Evolutionary conservation across 2,113 vertebrate genomes (phyloP), one percentile per base, ranked within the genome.

Genomic region (Psilopsiagon aurifrons): DNA sequence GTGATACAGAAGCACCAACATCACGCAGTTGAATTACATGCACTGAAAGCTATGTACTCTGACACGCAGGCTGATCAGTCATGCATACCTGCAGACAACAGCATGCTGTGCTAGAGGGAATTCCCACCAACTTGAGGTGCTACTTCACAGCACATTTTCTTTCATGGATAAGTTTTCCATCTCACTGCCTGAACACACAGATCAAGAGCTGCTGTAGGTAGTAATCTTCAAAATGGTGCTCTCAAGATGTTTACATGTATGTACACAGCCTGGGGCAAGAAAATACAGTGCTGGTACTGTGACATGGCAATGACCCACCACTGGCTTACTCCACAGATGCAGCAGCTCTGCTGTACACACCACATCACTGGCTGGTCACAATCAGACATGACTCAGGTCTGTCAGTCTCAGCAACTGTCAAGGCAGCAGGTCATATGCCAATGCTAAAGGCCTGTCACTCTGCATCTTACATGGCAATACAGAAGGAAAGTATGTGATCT

Each of bases 1-100:
- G 9, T 5, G 3, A 8, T 51, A 23, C 19, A 33, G 11, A 19
- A 77, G 6, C 10, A 47, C 8, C 44, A 41, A 3, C 37, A 49
- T 17, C 11, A 27, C 20, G 18, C 0, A 0, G 13, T 33, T 0
- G 0, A 46, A n/a, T 17, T 18, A 19, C 9, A 8, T 11, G 2
- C 10, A 8, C 57, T 43, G 57, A 71, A 83, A 79, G 24, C 25
- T 13, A 8, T 1, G 4, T 29, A 10, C 55, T 47, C 43, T 29
- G 33, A 75, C 23, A 54, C 11, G 25, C 9, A 11, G 33, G 14
- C 51, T 2, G 2, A 17, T 9, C 60, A 64, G 25, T 2, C 18
- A 12, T 13, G 7, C 1, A 2, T 63, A 8, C 28, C 2, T 4
- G 18, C 29, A 76, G 33, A 5, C 52, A 83, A 17, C 24, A 63